Evolutionary conservation across 2,113 vertebrate species (phyloP), one percentile per base, ranked within the genome.

Genomic region (Anolis sagrei): DNA sequence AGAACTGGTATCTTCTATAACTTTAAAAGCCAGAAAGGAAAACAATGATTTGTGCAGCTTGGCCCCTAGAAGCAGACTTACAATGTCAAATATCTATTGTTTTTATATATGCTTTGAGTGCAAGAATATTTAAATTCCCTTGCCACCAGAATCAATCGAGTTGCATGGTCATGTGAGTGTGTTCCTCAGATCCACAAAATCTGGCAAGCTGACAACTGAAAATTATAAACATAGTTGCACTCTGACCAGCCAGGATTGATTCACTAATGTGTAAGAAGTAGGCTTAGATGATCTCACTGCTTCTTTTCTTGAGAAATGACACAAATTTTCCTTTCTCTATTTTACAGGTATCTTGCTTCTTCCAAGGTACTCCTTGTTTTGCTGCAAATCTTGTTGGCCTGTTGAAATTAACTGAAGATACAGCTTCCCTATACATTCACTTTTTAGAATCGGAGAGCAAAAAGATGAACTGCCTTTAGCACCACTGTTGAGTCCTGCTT

Each of bases 361-460:
- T 95, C 84, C 96, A 95, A 92, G 91, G 95, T 79, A 90, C 95
- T 84, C 95, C 94, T 32, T 96, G 95, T 79, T 93, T 96, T 72
- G 94, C 95, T 87, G 95, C 95, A 89, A 95, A 95, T 91, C 89
- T 97, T 64, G 93, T 94, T 68, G 96, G 96, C 83, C 96, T 94
- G 94, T 97, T 96, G 70, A 96, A 96, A 87, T 96, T 96, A 74
- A 95, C 96, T 89, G 96, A 97, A 90, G 95, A 97, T 51, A 94
- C 95, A 10, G 96, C 96, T 78, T 88, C 90, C 74, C 93, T 94
- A 39, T 97, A 97, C 89, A 94, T 96, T 34, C 89, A 69, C n/a
- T 97, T 97, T 89, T 81, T 97, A 88, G 95, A 96, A 86, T 82
- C 66, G n/a, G 69, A 89, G 79, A 82, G 54, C 66, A 81, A 48